Evolutionary conservation across 1,140 invertebrate genomes (phyloP).

Genomic region (Drosophila truncata): DNA sequence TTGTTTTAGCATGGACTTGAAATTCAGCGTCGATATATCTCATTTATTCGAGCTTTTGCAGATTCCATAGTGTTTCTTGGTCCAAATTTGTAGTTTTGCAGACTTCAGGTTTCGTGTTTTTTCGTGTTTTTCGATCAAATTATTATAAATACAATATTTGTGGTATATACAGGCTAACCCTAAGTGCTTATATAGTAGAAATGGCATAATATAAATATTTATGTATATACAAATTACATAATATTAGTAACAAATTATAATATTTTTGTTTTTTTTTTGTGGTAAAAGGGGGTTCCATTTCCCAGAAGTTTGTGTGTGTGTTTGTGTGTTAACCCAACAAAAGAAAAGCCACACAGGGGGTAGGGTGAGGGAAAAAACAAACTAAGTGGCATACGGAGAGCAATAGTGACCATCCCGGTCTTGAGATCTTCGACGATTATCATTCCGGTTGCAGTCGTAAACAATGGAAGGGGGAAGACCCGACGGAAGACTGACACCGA

Average conservation of each 20-base stretch:
- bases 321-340: neutral
- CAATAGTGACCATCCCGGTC: neutral
- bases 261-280: neutral
- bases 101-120: neutral
- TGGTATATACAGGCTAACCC: neutral
- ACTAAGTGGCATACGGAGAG: neutral
- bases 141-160: neutral
- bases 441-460: slow-evolving; percentile 29
- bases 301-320: too few relatives aligned
- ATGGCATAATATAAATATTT: neutral
- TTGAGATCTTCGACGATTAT: neutral
- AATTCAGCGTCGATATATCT: neutral
- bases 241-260: neutral
- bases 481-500: neutral
- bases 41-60: neutral
- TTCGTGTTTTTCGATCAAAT: neutral
- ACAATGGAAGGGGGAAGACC: neutral
- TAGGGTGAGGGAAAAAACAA: too few relatives aligned
- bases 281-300: neutral
- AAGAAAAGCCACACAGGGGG: neutral
- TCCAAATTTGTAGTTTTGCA: neutral
- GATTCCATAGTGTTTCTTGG: neutral
- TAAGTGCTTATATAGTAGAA: neutral
- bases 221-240: neutral
- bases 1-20: neutral